Evolutionary conservation across 2,888 invertebrate species (phyloP), one percentile per base, ranked within the genome.

Genomic region (Nemapogon koenigi): DNA sequence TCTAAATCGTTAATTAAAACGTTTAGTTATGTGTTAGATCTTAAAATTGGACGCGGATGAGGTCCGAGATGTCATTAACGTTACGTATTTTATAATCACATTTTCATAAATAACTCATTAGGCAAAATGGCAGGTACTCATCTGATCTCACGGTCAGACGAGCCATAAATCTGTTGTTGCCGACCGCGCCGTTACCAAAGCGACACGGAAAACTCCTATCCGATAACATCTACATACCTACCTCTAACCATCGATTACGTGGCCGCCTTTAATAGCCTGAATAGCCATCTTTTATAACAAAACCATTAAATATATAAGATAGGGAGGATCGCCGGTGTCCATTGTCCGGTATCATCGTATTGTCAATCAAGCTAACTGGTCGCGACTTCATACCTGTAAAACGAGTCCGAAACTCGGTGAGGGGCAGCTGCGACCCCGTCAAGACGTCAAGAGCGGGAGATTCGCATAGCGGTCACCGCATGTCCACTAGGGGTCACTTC

Each of bases 71-170:
- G 8, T 19, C 33, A 19, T 33, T 33, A 33, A 33, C 11, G 19
- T 16, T 33, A 19, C 33, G 4, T 4, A 11, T 19, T 68, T 67
- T 65, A 66, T 60, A 63, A 62, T 63, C 51, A 66, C 64, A 76
- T 73, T 73, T 73, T 71, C 66, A 76, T 75, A 75, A 71, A 73
- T 72, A 70, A 66, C 60, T 57, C 71, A 72, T 76, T 70, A 72
- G 57, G 63, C 62, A 71, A 71, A 67, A 26, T 18, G 13, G 16
- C 59, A 60, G 66, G 63, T 52, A 66, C 66, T 67, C 60, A 68
- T 67, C 59, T 63, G 57, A 55, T 72, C 75, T 76, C 78, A 75
- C 68, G 75, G 76, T 63, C 75, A 71, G 69, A 68, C 65, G 61
- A 54, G 70, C 70, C 64, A 71, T 73, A 75, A 62, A 75, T 70